Evolutionary conservation across 2,888 invertebrate species (phyloP), one percentile per base, ranked within the genome.

Genomic region (Cephalotes varians): DNA sequence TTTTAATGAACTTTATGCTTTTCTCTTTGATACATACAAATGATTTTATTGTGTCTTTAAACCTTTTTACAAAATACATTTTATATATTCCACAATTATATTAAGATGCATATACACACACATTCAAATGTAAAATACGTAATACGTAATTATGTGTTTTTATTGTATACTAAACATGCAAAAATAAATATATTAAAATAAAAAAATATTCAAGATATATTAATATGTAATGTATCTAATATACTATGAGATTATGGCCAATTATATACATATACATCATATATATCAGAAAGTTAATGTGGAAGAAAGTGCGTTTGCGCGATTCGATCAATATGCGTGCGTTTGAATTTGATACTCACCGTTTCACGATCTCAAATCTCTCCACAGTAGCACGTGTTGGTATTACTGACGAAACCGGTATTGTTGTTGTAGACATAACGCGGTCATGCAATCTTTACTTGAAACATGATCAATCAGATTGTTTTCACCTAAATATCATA

Each of bases 261-360:
- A 74, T n/a, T n/a, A n/a, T n/a, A n/a, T n/a, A 69, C 72, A 84
- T 69, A 62, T 34, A 15, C 1, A n/a, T 47, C n/a, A 6, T 71
- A 69, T 54, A 81, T 34, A 49, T 76, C 77, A 1, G 81, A 85
- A 77, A 74, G 0, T 77, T 76, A 62, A 62, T 64, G 28, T 0
- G 15, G 18, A 71, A 31, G 54, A 74, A 82, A 86, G 34, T 65
- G 77, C 40, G 62, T 56, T 81, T 44, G 56, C 28, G 2, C 49
- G 60, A 44, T 49, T 60, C 73, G 60, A 82, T 71, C 83, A 72
- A 74, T 60, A 82, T 62, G 54, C 65, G 54, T 37, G 31, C 54
- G 1, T 82, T 74, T 83, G 72, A 84, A 81, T 83, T 88, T 76
- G 67, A 77, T 18, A 76, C n/a, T 34, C 44, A 28, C 18, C 31